Conservation (phyloP, 2,113 vertebrate species). For the Brachyistius frenatus region DNA sequence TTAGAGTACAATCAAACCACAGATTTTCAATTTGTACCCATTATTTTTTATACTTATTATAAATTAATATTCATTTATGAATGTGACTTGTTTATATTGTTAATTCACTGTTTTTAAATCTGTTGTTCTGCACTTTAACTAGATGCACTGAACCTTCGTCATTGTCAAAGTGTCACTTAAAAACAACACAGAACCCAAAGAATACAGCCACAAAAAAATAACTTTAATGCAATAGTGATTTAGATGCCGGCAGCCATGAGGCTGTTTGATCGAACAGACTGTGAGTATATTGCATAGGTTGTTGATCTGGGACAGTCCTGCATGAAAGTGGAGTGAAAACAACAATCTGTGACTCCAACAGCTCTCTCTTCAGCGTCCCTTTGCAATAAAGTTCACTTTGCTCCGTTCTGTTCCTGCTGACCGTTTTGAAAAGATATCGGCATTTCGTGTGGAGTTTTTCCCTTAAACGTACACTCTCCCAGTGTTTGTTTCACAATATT, state of each 20-base stretch:
- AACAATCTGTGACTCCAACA: constrained; percentile 35
- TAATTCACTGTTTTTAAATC: too few relatives aligned
- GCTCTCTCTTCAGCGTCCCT: constrained; percentile 9
- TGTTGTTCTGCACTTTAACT: too few relatives aligned
- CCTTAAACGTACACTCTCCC: constrained; percentile 22
- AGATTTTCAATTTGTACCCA: too few relatives aligned
- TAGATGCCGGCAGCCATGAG: constrained; percentile 53
- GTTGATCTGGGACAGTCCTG: constrained; percentile 69
- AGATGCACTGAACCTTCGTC: too few relatives aligned
- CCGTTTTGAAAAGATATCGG: background rate
- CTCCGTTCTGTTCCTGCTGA: constrained; percentile 37
- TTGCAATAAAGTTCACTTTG: constrained; percentile 37
- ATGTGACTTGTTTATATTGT: too few relatives aligned
- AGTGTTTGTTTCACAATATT: constrained; percentile 30
- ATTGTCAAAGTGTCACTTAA: background rate
- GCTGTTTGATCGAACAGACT: constrained; percentile 57
- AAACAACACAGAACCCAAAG: constrained; percentile 32
- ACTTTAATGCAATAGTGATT: constrained; percentile 76
- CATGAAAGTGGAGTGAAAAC: constrained; percentile 55
- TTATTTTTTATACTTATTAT: too few relatives aligned
- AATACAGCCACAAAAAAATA: constrained; percentile 71
- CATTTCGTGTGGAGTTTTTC: constrained; percentile 14
- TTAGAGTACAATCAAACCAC: too few relatives aligned
- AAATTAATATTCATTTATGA: too few relatives aligned
- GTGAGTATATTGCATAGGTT: constrained; percentile 80